Evolutionary conservation across 2,888 invertebrate genomes (phyloP), one percentile per base, ranked within the genome.

Genomic region (Penaeus monodon): DNA sequence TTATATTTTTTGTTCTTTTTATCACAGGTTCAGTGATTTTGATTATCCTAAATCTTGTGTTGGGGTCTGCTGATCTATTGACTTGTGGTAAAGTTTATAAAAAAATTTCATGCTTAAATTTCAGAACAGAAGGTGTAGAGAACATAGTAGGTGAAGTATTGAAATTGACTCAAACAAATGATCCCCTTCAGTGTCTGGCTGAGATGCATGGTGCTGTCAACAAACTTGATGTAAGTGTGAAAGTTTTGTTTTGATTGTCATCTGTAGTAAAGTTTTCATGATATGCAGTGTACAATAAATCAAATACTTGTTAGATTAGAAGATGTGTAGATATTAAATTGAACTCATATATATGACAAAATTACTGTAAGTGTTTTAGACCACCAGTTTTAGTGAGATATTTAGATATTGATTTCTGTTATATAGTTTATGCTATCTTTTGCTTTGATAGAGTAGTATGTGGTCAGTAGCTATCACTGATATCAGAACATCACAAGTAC

Each of bases 31-130:
- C 14, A 49, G 14, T 49, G 49, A 49, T 49, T 49, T 49, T 10
- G 49, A 49, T 49, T 49, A 57, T 57, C 57, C 57, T 57, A 57
- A 14, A 12, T 17, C 57, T 57, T 44, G 44, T 44, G 7, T 0
- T 44, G 44, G 44, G 44, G 1, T 44, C 44, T 44, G 6, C 44
- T 44, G 10, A 57, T 4, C 57, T 57, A 20, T 95, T 97, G 90
- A 95, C 96, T 0, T 94, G 96, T 82, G 97, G 97, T 20, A 8
- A 76, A 44, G 44, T 44, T 27, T 57, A 27, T 20, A 24, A 84
- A n/a, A 65, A 22, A 44, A 12, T 33, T 44, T 87, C 27, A 64
- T 85, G n/a, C 17, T 24, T 57, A 12, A 57, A 64, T 77, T 73
- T 22, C 82, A 84, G 84, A 73, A 82, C 64, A 22, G 73, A 81